Percentiles rank a stretch among this genome's conserved stretches.
Conservation (phyloP, 2,797 vertebrate genomes). For the Sylvia borin region DNA sequence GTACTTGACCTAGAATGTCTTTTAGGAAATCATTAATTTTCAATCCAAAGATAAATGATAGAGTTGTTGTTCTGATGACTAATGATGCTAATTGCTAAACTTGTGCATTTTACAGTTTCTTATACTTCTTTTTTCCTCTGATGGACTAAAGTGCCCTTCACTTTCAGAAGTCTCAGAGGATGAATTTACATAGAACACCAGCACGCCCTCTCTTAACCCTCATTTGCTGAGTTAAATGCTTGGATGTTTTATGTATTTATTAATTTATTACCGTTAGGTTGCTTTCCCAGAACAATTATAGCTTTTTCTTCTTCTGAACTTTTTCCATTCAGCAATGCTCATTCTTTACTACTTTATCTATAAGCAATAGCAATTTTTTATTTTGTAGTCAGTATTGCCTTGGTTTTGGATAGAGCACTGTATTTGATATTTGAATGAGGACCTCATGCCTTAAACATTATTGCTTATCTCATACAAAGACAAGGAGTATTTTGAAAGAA, state of each 20-base stretch:
- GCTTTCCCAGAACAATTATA: background rate
- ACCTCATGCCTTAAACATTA: background rate
- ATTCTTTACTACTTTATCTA: background rate
- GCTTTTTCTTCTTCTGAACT: background rate
- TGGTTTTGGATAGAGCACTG: background rate
- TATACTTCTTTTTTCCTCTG: background rate
- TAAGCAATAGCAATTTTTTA: background rate
- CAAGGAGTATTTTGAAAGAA: background rate
- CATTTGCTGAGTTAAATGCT: background rate
- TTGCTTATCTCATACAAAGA: background rate
- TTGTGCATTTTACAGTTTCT: background rate
- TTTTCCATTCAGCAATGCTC: background rate
- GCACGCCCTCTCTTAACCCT: background rate
- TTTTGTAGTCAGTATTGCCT: background rate
- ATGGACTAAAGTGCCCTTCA: background rate
- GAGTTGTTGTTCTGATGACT: background rate
- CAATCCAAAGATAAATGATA: background rate
- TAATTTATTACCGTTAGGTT: background rate
- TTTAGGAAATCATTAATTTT: slow-evolving; percentile 33
- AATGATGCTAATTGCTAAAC: slow-evolving; percentile 4
- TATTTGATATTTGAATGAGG: background rate
- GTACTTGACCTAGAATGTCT: background rate
- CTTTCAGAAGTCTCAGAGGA: background rate
- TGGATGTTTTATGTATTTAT: background rate
- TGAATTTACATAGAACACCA: background rate